Conservation (phyloP, 2,888 invertebrate genomes). For the Dysmachus trigonus region DNA sequence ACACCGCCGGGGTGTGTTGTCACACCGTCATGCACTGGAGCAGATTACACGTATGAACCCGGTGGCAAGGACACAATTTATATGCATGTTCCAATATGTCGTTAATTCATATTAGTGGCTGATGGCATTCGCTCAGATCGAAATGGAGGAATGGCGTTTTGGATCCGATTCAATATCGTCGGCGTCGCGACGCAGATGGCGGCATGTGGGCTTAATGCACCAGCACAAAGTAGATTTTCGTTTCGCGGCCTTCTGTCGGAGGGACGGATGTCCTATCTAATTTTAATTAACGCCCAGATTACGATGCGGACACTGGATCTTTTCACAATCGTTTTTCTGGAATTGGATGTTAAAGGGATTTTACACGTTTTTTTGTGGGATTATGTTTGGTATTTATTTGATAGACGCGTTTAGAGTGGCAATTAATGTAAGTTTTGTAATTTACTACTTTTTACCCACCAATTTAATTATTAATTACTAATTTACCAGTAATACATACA, state of each 20-base stretch:
- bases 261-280: not conserved
- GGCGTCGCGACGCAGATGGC: too few species aligned
- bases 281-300: not conserved
- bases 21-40: slow-evolving; percentile 32
- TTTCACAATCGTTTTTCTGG: not conserved
- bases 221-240: not conserved
- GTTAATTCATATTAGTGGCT: slow-evolving; percentile 47
- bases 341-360: not conserved
- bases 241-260: not conserved
- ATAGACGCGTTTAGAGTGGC: not conserved
- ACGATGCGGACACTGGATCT: not conserved
- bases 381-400: not conserved
- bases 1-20: not conserved
- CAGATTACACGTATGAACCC: slow-evolving; percentile 10
- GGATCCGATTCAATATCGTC: slow-evolving; percentile 22
- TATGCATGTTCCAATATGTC: slow-evolving; percentile 51
- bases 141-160: slow-evolving; percentile 24
- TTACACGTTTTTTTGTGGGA: not conserved
- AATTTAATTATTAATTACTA: too few species aligned
- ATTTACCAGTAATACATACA: too few species aligned
- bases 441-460: too few species aligned
- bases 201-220: not conserved
- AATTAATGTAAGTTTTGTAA: not conserved
- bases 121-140: slow-evolving; percentile 36
- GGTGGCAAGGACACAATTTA: slow-evolving; percentile 46